Evolutionary conservation across 2,888 invertebrate species (phyloP), one percentile per base, ranked within the genome.

Genomic region (Parthenolecanium corni): DNA sequence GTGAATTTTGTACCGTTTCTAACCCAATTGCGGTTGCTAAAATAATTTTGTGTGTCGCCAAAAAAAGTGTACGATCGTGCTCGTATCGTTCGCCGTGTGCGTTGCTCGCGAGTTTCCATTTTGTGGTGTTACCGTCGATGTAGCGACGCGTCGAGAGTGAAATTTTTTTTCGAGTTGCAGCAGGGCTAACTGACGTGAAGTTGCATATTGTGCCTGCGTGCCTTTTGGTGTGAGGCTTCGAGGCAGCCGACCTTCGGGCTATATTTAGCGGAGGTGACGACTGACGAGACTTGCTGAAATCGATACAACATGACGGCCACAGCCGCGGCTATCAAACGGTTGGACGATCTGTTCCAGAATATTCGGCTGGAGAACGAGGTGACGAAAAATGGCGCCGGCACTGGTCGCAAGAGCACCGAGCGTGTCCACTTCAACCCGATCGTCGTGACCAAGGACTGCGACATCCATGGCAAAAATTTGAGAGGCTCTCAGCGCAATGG

Each of bases 331-430:
- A 81, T 86, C 73, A 82, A 81, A 69, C 81, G 85, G 68, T 75
- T 86, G 70, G 85, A 86, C 72, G 82, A 83, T 49, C 80, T 86
- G 71, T 86, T 86, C 74, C 78, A 78, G 66, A 82, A 80, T 70
- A 79, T 82, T 69, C 81, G 77, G 71, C 71, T 84, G 69, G 82
- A 82, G 44, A 75, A 74, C 44, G 74, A 74, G 70, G 76, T 76
- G 52, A 38, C 74, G 73, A 54, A 67, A 74, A 38, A 16, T 69
- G 71, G 36, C 16, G 6, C 52, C 14, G 62, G 31, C 16, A n/a
- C 16, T 6, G 54, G 49, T 31, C 61, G 64, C 14, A 69, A 54
- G 18, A 65, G 64, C 25, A 67, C 68, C 23, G 67, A 67, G 54
- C 62, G 66, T 16, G 67, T 67, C n/a, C 65, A 65, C 38, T 66